phyloP scores from a whole-genome alignment of 2,797 vertebrate species.

The Tangara arthus region DNA sequence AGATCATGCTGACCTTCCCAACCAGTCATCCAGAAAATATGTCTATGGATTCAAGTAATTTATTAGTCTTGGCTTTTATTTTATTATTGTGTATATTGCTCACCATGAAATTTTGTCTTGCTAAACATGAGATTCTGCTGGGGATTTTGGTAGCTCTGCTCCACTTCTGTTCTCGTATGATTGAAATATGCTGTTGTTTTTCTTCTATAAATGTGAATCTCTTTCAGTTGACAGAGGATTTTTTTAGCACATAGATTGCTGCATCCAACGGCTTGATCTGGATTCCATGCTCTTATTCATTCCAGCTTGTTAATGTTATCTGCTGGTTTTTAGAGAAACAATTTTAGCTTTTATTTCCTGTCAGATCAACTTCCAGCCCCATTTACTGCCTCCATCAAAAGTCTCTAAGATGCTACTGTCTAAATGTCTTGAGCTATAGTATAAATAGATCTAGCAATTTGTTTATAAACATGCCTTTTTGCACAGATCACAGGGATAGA shows the following conservation, averaged over 20 bases:
- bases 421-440: constrained; percentile 10
- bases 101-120: neutral
- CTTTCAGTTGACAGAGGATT: neutral
- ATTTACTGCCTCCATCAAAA: neutral
- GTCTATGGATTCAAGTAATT: constrained; percentile 23
- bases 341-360: constrained; percentile 59
- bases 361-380: constrained; percentile 16
- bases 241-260: neutral
- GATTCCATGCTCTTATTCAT: neutral
- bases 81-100: constrained; percentile 21
- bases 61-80: constrained; percentile 50
- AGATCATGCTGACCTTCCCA: neutral
- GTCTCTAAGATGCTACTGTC: neutral
- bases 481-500: neutral
- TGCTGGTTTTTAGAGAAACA: constrained; percentile 16
- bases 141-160: constrained; percentile 25
- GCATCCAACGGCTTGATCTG: neutral
- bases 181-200: neutral
- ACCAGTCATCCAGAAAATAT: constrained; percentile 33
- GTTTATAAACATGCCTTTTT: constrained; percentile 36
- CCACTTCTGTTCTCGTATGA: neutral
- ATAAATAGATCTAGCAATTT: constrained; percentile 37
- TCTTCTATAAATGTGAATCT: neutral
- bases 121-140: constrained; percentile 26
- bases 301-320: constrained; percentile 26